Base-by-base conservation (phyloP, 2,113 vertebrate species). In the Leptodactylus fuscus region DNA sequence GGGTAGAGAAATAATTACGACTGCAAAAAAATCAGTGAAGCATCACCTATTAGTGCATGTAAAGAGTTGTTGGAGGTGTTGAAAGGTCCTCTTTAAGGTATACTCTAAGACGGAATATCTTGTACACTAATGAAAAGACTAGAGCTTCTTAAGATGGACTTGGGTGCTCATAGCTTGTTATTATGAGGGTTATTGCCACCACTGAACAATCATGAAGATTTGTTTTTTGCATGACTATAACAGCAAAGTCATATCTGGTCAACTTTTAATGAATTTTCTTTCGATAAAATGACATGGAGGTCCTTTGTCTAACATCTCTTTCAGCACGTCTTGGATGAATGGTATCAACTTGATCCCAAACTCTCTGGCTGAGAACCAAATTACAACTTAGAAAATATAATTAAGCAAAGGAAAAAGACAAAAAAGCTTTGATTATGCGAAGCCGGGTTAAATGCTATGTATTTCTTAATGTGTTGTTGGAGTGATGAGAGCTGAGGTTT, bases 381-480 rank as follows among this genome's bases (percentile, higher is more conserved):
- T 78, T 70, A 79, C 79, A 18, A 85, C 82, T 75, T 75, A 83
- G 24, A 22, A 85, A 70, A 55, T 71, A 80, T 65, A 70, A 85
- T 71, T 69, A 77, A 20, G 41, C 29, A 49, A 85, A 58, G 36
- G 36, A 58, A 80, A 34, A 51, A 18, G 36, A 79, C 51, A 41
- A 60, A 85, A 65, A 73, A 32, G 34, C 44, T 70, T 71, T 85
- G 46, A 79, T 85, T 71, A 73, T 70, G 32, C 27, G 83, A 46
- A 27, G 46, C 49, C 3, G 36, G 62, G 48, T 85, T 80, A 80
- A 85, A 80, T 73, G 36, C 46, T 41, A 70, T 55, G 48, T 55
- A 48, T 85, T 44, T 71, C 48, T 22, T 85, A 80, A 85, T 85
- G 65, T 80, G 74, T 55, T 79, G 60, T 49, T 69, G 53, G 48